These are phyloP conservation scores for Rhynchotus rufescens DNA, from an alignment of 2,797 vertebrate species.

Conservation along the genomic window DNA sequence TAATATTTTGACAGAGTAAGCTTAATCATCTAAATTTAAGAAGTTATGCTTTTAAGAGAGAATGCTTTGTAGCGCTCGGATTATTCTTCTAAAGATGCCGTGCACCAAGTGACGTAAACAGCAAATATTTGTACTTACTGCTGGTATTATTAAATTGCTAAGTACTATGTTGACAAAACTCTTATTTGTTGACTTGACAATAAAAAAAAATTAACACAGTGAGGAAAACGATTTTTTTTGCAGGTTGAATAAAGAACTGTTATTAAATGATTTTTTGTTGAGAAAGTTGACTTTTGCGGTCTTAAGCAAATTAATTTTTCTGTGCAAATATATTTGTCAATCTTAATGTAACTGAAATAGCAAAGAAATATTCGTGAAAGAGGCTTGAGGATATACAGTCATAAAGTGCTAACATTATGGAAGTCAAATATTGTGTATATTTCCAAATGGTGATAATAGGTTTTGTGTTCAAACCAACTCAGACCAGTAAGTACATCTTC, in stretches of 20 bases:
- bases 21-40: neutral
- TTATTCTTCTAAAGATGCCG: neutral
- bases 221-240: neutral
- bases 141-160: neutral
- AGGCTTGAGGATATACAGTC: neutral
- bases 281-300: neutral
- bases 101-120: neutral
- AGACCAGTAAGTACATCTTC: constrained; percentile 42
- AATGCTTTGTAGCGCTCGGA: neutral
- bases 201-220: neutral
- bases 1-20: neutral
- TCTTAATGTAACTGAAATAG: neutral
- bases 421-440: neutral
- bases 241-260: neutral
- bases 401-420: neutral
- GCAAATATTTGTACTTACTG: neutral
- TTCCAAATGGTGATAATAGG: neutral
- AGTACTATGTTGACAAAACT: neutral
- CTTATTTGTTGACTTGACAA: neutral
- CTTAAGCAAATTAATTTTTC: neutral
- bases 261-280: neutral
- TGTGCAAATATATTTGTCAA: neutral
- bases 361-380: neutral
- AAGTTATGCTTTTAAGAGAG: neutral
- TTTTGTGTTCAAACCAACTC: constrained; percentile 6